phyloP scores from a whole-genome alignment of 1,140 invertebrate genomes.

The Brachionus rotundiformis region DNA sequence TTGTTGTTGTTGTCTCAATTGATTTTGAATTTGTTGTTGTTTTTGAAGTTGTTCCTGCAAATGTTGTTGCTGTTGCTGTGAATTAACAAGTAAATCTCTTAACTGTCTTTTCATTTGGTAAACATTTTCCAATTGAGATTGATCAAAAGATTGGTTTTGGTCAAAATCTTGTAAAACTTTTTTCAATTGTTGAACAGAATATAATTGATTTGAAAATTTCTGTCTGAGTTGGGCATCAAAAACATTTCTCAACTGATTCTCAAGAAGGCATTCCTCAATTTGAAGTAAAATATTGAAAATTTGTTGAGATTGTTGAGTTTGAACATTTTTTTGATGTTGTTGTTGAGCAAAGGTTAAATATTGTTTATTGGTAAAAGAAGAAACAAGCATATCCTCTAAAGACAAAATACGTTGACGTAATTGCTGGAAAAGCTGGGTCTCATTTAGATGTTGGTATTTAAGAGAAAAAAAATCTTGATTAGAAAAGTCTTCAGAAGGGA shows the following conservation, averaged over 20 bases:
- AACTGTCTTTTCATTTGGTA: slow-evolving; percentile 22
- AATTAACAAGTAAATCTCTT: neutral
- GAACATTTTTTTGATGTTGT: neutral
- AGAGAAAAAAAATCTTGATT: no score
- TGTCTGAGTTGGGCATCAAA: neutral
- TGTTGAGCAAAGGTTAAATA: neutral
- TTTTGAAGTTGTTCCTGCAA: neutral
- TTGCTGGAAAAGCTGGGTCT: neutral
- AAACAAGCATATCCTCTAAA: slow-evolving; percentile 11
- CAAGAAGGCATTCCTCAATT: neutral
- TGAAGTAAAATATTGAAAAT: neutral
- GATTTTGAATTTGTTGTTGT: slow-evolving; percentile 11
- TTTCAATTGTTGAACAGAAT: neutral
- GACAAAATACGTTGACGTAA: neutral
- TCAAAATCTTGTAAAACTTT: neutral
- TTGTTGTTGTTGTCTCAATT: slow-evolving; percentile 12
- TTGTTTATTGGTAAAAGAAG: slow-evolving; percentile 3
- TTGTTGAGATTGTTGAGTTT: neutral
- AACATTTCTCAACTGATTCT: neutral
- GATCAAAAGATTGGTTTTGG: neutral
- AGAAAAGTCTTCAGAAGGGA: no score
- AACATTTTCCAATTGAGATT: neutral
- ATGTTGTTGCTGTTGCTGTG: neutral
- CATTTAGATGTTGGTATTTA: neutral
- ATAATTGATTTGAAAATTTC: neutral